phyloP scores from a whole-genome alignment of 2,113 vertebrate species.

The Notothenia coriiceps region DNA sequence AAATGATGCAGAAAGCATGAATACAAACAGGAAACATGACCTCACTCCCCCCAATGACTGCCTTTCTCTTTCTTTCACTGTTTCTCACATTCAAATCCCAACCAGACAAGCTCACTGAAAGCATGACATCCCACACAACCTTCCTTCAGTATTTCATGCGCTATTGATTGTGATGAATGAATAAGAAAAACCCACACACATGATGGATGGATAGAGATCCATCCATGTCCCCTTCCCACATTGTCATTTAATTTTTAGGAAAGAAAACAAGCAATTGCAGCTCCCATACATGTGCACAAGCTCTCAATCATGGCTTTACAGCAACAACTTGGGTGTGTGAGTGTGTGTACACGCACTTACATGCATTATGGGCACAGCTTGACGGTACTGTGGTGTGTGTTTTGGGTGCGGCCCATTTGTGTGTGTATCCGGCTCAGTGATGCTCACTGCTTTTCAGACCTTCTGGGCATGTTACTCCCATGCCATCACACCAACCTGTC shows the following conservation, averaged over 20 bases:
- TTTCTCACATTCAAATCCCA: slow-evolving; percentile 2
- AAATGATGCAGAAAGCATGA: slow-evolving; percentile 13
- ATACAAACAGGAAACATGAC: slow-evolving; percentile 15
- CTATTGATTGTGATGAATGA: slow-evolving; percentile 1
- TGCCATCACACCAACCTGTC: slow-evolving; percentile 49
- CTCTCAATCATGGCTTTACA: slow-evolving; percentile 4
- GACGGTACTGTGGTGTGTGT: slow-evolving; percentile 34
- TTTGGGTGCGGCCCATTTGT: slow-evolving; percentile 36
- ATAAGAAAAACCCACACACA: background rate
- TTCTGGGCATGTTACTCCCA: slow-evolving; percentile 48
- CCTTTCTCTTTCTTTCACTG: background rate
- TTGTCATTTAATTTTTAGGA: background rate
- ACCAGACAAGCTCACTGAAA: background rate
- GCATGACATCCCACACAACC: background rate
- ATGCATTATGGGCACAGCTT: slow-evolving; percentile 29
- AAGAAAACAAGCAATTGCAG: background rate
- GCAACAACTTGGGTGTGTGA: background rate
- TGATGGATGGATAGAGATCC: slow-evolving; percentile 1
- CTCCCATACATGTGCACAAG: background rate
- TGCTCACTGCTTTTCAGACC: slow-evolving; percentile 49
- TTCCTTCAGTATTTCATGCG: background rate
- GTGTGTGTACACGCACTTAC: background rate
- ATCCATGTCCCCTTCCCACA: background rate
- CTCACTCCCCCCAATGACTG: background rate
- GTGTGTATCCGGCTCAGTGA: slow-evolving; percentile 43